Conservation (phyloP, 1,140 invertebrate species). For the Teleogryllus occipitalis region DNA sequence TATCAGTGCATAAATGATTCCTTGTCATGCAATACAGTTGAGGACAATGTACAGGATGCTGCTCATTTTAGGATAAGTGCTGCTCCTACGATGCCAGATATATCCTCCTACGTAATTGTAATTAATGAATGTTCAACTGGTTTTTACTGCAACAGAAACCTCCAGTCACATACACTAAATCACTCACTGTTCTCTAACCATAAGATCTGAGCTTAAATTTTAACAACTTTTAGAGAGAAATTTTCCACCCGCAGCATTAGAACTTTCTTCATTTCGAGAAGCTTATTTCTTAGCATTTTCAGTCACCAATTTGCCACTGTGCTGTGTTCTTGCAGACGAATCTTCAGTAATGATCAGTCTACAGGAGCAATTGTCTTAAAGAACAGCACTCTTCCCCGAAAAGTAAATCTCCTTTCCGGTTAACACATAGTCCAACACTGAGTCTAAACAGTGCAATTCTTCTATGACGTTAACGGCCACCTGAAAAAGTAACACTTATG, state of each 20-base stretch:
- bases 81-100: background rate
- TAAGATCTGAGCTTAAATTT: background rate
- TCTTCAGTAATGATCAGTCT: background rate
- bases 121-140: background rate
- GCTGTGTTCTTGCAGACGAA: background rate
- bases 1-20: no score
- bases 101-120: background rate
- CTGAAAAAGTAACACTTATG: background rate
- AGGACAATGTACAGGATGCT: background rate
- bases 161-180: background rate
- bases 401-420: background rate
- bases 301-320: background rate
- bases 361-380: background rate
- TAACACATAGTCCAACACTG: background rate
- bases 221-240: background rate
- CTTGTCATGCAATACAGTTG: no score
- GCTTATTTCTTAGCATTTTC: background rate
- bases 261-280: background rate
- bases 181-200: no score
- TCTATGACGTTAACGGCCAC: background rate
- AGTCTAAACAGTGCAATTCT: background rate
- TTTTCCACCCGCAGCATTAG: background rate
- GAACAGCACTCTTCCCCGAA: background rate
- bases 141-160: background rate
- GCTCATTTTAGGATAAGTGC: background rate